Evolutionary conservation across 2,888 invertebrate species (phyloP), one percentile per base, ranked within the genome.

Genomic region (Ceriagrion tenellum): DNA sequence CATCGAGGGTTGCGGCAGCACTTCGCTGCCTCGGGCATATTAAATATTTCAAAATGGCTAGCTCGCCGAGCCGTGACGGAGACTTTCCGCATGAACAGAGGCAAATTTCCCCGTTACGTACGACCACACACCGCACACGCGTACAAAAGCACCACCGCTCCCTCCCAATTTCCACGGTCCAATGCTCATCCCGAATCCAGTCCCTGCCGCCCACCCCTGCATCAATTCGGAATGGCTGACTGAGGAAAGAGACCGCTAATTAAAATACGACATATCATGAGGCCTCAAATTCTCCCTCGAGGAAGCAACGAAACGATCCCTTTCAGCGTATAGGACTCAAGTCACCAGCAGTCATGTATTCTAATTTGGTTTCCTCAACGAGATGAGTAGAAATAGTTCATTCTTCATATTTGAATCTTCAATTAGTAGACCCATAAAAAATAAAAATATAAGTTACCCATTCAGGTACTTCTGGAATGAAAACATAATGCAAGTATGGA

Each of bases 61-160:
- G 81, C 30, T 18, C 55, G 55, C n/a, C 89, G 55, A 55, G 55
- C 89, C 26, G 55, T 47, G 26, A 35, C 81, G 8, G 55, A 26
- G 55, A 55, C 55, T 89, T 89, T 89, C 89, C 55, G 89, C 89
- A 89, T 55, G 89, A 55, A n/a, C 55, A n/a, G 89, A 89, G 55
- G 55, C 47, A 47, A 89, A 89, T 89, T 89, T n/a, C 55, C 55
- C n/a, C 47, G 55, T 89, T 89, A 55, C 81, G 81, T 18, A 81
- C 35, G 30, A 35, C 81, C 81, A 35, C 81, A 81, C 81, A 30
- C 13, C 81, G 16, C 1, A n/a, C 89, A 89, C 26, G 20, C 26
- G 8, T 0, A 35, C 40, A 40, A 6, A 47, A 8, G 47, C 26
- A 26, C 26, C 89, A 26, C n/a, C 30, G 26, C 4, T 4, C 55